A percentile compares a stretch with the other conserved stretches of the same genome.
Conservation (phyloP, 2,797 vertebrate species). For the Hemitrygon akajei region DNA sequence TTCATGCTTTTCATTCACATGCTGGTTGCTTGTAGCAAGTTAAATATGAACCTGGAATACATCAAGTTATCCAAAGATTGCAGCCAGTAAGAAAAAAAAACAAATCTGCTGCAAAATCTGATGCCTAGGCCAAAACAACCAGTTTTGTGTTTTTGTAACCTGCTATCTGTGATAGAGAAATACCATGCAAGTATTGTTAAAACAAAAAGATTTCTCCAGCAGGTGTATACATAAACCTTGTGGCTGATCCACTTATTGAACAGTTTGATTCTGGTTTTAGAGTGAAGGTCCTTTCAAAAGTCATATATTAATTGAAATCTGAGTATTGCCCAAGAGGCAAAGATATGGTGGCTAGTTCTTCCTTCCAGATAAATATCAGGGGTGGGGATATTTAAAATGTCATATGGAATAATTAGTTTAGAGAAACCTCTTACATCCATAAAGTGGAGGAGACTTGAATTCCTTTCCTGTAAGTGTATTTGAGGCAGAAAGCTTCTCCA, state of each 20-base stretch:
- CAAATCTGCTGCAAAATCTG: not conserved
- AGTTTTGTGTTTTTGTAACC: slow-evolving; percentile 18
- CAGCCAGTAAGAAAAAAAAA: not conserved
- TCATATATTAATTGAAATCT: not conserved
- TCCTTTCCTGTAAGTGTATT: too few relatives aligned
- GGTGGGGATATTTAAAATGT: too few relatives aligned
- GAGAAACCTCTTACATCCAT: too few relatives aligned
- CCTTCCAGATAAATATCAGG: too few relatives aligned
- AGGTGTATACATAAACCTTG: not conserved
- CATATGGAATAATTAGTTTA: too few relatives aligned
- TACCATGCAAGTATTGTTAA: not conserved
- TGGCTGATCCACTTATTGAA: not conserved
- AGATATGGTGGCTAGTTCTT: too few relatives aligned
- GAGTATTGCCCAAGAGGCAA: not conserved
- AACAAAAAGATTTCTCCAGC: not conserved
- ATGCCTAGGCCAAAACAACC: not conserved
- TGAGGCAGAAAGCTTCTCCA: too few relatives aligned
- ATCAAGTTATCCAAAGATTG: not conserved
- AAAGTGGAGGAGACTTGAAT: too few relatives aligned
- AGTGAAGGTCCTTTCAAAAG: not conserved
- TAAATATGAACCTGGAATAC: slow-evolving; percentile 16
- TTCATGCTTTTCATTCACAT: not conserved
- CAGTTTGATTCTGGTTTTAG: slow-evolving; percentile 5
- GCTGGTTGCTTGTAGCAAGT: not conserved
- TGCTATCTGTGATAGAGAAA: not conserved